A percentile compares a stretch with the other conserved stretches of the same genome.
These are phyloP conservation scores for Ammodytes marinus DNA, from an alignment of 2,113 vertebrate genomes.

Conservation along the genomic window DNA sequence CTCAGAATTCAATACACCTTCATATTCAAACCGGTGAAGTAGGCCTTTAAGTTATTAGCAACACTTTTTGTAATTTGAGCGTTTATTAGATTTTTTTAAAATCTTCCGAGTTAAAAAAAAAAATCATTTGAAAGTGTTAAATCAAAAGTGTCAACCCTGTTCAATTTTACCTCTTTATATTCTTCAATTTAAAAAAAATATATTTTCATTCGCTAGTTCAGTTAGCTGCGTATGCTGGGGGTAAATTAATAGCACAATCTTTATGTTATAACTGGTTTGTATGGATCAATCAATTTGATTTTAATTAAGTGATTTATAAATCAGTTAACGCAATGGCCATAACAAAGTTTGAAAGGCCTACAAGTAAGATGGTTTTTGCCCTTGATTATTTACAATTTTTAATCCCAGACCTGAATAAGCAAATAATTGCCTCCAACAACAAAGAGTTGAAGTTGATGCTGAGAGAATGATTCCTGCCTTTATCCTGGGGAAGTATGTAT, in stretches of 20 bases:
- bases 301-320: too few relatives aligned
- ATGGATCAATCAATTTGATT: background rate
- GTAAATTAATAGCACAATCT: background rate
- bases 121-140: background rate
- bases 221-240: background rate
- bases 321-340: too few relatives aligned
- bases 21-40: too few relatives aligned
- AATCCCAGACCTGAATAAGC: conserved; percentile 57
- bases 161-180: background rate
- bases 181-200: background rate
- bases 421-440: conserved; percentile 52
- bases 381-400: background rate
- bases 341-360: too few relatives aligned
- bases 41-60: too few relatives aligned
- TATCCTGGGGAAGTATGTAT: conserved; percentile 30
- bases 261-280: background rate
- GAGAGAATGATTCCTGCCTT: conserved; percentile 68
- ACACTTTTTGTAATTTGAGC: background rate
- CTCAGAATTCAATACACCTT: too few relatives aligned
- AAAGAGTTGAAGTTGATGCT: conserved; percentile 62
- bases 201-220: background rate
- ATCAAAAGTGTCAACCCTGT: background rate
- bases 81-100: background rate
- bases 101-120: background rate
- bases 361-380: too few relatives aligned